phyloP scores from a whole-genome alignment of 2,113 vertebrate genomes.

The Microtus richardsoni region DNA sequence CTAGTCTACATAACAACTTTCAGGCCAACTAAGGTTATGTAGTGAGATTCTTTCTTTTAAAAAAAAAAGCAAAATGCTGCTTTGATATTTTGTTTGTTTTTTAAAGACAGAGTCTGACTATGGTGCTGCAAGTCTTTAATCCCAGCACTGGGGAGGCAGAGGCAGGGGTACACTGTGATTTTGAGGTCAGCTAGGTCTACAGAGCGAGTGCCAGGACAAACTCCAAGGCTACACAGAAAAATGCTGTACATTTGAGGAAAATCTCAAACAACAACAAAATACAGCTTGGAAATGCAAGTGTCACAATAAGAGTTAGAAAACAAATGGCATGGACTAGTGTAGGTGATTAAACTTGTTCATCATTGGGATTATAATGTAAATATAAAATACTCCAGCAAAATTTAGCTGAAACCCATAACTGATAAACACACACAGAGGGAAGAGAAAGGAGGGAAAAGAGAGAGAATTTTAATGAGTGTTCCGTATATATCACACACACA shows the following conservation, averaged over 20 bases:
- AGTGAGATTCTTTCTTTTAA: not conserved
- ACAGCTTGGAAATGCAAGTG: slow-evolving; percentile 15
- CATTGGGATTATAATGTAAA: not conserved
- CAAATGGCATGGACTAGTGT: not conserved
- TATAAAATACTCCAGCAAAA: slow-evolving; percentile 35
- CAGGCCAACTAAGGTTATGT: not conserved
- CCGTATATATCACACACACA: not conserved
- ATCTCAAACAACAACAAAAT: not conserved
- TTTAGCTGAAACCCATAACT: not conserved
- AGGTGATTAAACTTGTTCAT: slow-evolving; percentile 32
- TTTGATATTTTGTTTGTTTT: not conserved
- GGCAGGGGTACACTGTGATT: too few species aligned
- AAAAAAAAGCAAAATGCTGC: not conserved
- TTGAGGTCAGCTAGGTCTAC: too few species aligned
- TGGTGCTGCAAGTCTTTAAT: too few species aligned
- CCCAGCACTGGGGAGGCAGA: too few species aligned
- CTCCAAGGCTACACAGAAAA: too few species aligned
- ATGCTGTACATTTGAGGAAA: too few species aligned
- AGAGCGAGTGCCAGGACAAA: too few species aligned
- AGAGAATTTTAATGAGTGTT: not conserved
- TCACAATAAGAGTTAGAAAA: not conserved
- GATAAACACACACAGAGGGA: not conserved
- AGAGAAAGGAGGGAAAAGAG: not conserved
- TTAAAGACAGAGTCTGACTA: too few species aligned
- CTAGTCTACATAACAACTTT: not conserved